A percentile compares a stretch with the other conserved stretches of the same genome.
Conservation (phyloP, 2,888 invertebrate genomes). For the Plutella xylostella region DNA sequence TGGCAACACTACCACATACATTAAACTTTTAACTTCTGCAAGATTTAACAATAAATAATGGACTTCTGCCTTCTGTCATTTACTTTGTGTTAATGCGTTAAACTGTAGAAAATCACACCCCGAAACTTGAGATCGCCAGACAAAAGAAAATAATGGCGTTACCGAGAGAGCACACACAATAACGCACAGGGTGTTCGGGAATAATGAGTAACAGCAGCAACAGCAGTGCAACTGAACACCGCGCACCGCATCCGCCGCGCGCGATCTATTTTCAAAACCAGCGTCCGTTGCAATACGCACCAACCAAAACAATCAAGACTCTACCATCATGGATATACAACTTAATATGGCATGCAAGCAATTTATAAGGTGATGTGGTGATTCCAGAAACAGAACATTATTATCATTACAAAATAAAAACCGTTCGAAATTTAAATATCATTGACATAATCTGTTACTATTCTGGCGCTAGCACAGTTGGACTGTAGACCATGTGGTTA, state of each 20-base stretch:
- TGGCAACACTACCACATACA: too few species aligned
- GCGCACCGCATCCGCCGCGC: conserved; percentile 33
- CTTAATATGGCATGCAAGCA: neutral
- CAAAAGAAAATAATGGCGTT: too few species aligned
- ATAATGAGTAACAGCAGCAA: too few species aligned
- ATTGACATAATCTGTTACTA: conserved; percentile 30
- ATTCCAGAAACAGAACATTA: conserved; percentile 36
- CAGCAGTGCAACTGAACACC: conserved; percentile 36
- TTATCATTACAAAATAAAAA: conserved; percentile 33
- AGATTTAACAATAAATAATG: too few species aligned
- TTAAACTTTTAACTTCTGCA: too few species aligned
- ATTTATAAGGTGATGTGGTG: conserved; percentile 23
- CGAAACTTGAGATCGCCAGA: too few species aligned
- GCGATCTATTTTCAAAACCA: conserved; percentile 36
- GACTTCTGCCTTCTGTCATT: too few species aligned
- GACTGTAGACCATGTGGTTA: too few species aligned
- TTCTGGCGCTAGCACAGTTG: conserved; percentile 16
- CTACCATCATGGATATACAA: neutral
- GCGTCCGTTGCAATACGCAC: conserved; percentile 36
- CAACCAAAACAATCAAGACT: conserved; percentile 25
- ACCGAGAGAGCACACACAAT: too few species aligned
- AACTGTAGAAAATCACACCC: too few species aligned
- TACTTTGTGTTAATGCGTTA: too few species aligned
- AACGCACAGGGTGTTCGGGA: too few species aligned
- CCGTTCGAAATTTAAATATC: conserved; percentile 40